Evolutionary conservation across 1,140 invertebrate genomes (phyloP), one percentile per base, ranked within the genome.

Genomic region (Eubasilissa regina): DNA sequence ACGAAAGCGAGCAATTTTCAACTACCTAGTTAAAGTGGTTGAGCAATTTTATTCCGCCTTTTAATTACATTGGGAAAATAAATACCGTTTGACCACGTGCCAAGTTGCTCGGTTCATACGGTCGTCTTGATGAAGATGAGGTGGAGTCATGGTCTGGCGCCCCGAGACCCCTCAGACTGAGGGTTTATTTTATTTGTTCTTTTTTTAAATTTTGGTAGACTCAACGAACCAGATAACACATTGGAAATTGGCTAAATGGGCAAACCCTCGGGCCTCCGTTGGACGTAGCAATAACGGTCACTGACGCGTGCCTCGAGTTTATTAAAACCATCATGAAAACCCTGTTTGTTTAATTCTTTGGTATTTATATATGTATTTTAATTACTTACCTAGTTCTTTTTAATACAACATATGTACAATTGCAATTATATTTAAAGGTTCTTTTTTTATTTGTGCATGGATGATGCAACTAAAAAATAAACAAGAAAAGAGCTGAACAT

Each of bases 181-280:
- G 43, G 56, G 43, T 21, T 55, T 55, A n/a, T 55, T 43, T 47
- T 48, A 21, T 45, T 47, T 19, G 15, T 15, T 19, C 15, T 74
- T 73, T 74, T 72, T 74, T 55, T 58, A 55, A 35, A 55, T 35
- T 74, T 53, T 44, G 25, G 48, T 56, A 55, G 56, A 74, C 35
- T 58, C 53, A 74, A 55, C 70, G 35, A 43, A 58, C 48, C 70
- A 55, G 51, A 74, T 74, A 74, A 74, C 70, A 55, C 35, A 43
- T 55, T 53, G 53, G 70, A 56, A 74, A 74, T 55, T 74, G 48
- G 66, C 66, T 70, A 70, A 70, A 47, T 51, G 66, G 66, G 25
- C 25, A n/a, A 35, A 0, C 35, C 70, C 48, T 73, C 48, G 48
- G 53, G 19, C 51, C 70, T 56, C 70, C 11, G 19, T 74, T 55